Conservation (phyloP, 2,113 vertebrate species). For the Thunnus maccoyii region DNA sequence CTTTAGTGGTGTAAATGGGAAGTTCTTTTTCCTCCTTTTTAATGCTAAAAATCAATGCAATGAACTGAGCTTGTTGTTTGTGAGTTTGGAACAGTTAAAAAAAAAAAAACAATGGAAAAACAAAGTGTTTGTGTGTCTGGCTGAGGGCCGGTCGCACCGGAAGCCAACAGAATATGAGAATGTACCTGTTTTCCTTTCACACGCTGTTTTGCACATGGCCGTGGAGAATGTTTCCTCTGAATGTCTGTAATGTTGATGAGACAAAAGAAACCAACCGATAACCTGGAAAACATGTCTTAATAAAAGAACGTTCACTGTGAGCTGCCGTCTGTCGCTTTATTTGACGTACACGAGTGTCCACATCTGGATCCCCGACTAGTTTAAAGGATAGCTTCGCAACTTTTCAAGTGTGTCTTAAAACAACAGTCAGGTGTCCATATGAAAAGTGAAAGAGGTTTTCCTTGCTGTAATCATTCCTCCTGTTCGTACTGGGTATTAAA, state of each 20-base stretch:
- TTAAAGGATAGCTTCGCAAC: too few relatives aligned
- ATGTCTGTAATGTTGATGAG: conserved; percentile 57
- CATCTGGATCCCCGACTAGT: too few relatives aligned
- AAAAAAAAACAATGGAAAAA: conserved; percentile 5
- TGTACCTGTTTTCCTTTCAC: conserved; percentile 59
- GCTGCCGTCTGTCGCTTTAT: neutral
- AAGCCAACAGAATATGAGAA: conserved; percentile 46
- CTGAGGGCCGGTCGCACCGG: neutral
- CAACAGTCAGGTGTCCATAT: too few relatives aligned
- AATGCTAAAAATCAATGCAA: conserved; percentile 45
- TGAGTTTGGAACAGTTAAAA: conserved; percentile 25
- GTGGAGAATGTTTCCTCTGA: conserved; percentile 73
- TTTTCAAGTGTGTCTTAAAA: too few relatives aligned
- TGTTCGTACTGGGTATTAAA: too few relatives aligned
- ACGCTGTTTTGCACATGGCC: conserved; percentile 73
- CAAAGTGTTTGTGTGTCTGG: conserved; percentile 2
- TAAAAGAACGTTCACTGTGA: conserved; percentile 82
- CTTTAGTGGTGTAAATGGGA: conserved; percentile 7
- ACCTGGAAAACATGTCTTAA: conserved; percentile 62
- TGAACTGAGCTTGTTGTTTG: conserved; percentile 39
- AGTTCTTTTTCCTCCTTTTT: neutral
- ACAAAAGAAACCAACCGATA: conserved; percentile 43
- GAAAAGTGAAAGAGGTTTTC: too few relatives aligned
- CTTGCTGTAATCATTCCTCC: too few relatives aligned
- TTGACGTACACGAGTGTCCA: neutral